Base-by-base conservation (phyloP, 2,888 invertebrate genomes). In the Platycheirus rosarum region DNA sequence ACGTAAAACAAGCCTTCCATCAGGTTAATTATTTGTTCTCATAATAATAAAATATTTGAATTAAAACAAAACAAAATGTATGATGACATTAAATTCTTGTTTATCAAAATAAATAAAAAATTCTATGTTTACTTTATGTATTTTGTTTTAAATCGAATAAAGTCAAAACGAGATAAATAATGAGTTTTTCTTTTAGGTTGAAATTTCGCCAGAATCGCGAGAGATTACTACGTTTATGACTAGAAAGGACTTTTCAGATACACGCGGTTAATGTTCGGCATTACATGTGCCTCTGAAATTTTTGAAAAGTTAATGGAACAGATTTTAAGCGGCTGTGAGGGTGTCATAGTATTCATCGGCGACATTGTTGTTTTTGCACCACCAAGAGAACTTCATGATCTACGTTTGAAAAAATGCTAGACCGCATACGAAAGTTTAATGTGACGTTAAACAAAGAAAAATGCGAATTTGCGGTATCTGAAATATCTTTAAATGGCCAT, bases 281-380 rank as follows among this genome's bases (percentile, higher is more conserved):
- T 0, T 2, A 88, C 88, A 87, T 90, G 89, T 66, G 89, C 89
- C 0, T 87, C 90, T 4, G 85, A 1, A 91, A 91, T 85, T 84
- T 89, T 2, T 90, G 89, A 80, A 88, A 91, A 84, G 88, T 89
- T 84, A 7, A 48, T 48, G 48, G 48, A 48, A 48, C 48, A 48
- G 3, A 48, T 48, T 18, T 26, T 48, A 13, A 86, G 86, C 2
- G 51, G 91, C 6, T 88, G 88, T n/a, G 85, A 87, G 23, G 88
- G 89, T 0, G 86, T 85, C 1, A 71, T 88, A 20, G 89, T 88
- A 55, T 87, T 87, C 44, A 88, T 88, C 20, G 90, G 90, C 85
- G 89, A 90, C 84, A 89, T 91, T 14, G 26, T 65, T 8, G 42
- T 51, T 8, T 65, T 16, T 29, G 74, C 9, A 26, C 13, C 48